Percentiles rank a stretch among this genome's conserved stretches.
These are phyloP conservation scores for Phragmatobia fuliginosa DNA, from an alignment of 2,888 invertebrate species.

Conservation along the genomic window DNA sequence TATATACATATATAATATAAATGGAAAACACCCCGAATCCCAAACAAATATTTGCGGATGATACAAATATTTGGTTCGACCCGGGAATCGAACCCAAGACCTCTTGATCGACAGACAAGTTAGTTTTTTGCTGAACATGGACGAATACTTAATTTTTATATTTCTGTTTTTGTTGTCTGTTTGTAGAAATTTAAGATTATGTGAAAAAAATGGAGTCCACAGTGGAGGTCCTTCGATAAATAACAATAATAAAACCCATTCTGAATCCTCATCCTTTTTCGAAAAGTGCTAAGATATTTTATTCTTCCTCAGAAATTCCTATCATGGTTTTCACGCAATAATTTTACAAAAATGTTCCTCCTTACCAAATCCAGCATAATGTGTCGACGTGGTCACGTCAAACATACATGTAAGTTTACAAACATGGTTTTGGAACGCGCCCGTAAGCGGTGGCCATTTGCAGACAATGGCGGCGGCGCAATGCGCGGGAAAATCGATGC, in stretches of 20 bases:
- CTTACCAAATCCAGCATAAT: slow-evolving; percentile 63
- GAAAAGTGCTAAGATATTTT: background rate
- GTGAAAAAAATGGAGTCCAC: background rate
- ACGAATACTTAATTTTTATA: no score
- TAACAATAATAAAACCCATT: background rate
- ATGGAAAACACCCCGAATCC: no score
- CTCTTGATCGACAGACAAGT: no score
- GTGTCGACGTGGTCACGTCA: slow-evolving; percentile 67
- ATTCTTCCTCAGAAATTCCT: background rate
- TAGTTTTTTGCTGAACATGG: no score
- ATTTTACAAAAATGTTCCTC: slow-evolving; percentile 31
- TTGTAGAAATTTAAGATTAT: background rate
- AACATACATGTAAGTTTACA: slow-evolving; percentile 55
- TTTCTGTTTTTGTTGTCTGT: no score
- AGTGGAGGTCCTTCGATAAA: background rate
- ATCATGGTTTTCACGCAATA: background rate
- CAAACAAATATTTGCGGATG: no score
- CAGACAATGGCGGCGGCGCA: slow-evolving; percentile 74
- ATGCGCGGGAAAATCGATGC: slow-evolving; percentile 70
- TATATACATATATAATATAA: no score
- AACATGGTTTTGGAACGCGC: slow-evolving; percentile 64
- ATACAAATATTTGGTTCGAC: no score
- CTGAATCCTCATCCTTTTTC: background rate
- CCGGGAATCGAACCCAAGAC: no score
- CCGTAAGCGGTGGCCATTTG: slow-evolving; percentile 78